Evolutionary conservation across 1,140 invertebrate species (phyloP), one percentile per base, ranked within the genome.

Genomic region (Saccostrea cuccullata): DNA sequence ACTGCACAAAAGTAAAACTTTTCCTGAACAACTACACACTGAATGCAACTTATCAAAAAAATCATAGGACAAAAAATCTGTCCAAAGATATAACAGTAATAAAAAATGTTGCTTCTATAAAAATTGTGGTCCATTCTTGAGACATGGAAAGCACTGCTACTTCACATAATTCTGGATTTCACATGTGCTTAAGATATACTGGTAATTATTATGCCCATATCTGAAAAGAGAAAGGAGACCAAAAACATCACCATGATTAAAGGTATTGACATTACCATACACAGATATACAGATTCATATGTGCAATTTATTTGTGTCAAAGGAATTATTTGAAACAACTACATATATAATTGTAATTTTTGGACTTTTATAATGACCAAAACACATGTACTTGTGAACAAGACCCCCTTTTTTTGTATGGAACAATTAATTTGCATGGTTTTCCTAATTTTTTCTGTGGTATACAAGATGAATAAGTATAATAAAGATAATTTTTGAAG

Each of bases 171-270:
- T 30, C 26, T 30, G 70, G 70, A 77, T 77, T 77, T 77, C 70
- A 77, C 70, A 30, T 73, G n/a, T 73, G 23, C 67, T 77, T 36
- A 5, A 77, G 8, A 77, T 30, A 36, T 77, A 9, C 47, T 47
- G 47, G 47, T 47, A 47, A 47, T 77, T 12, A 36, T 36, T 77
- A 77, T 77, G 70, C 70, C 70, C 70, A 77, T 15, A 77, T 77
- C 70, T 77, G 70, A 36, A 77, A 77, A 13, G 67, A 77, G 26
- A 77, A 30, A 77, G 23, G 36, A 12, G 26, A 30, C 3, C 13
- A 30, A 13, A 6, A 26, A 15, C 5, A 13, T 73, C 56, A 60
- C 20, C 0, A 58, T 60, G 9, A 17, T 6, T n/a, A 64, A 6
- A n/a, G 5, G n/a, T n/a, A 17, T 20, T 64, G 58, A 17, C 58